Evolutionary conservation across 2,888 invertebrate genomes (phyloP).

Genomic region (Eupithecia centaureata): DNA sequence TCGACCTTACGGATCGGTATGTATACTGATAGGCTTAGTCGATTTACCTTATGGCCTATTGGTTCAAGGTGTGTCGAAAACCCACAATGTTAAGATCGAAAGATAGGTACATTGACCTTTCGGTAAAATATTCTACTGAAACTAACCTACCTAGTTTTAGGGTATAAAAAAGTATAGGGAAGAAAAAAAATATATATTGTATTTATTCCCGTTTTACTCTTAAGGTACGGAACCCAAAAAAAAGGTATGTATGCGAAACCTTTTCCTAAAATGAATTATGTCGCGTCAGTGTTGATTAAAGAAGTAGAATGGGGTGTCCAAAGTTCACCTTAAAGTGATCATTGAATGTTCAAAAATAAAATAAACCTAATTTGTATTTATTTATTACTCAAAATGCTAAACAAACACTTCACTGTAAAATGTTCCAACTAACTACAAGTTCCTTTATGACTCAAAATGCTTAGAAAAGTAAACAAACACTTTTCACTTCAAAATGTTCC

Average conservation of each 20-base stretch:
- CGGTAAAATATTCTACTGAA: neutral
- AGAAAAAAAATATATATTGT: too few relatives aligned
- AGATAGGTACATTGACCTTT: neutral
- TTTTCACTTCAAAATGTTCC: neutral
- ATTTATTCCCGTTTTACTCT: too few relatives aligned
- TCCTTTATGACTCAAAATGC: neutral
- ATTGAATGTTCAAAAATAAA: neutral
- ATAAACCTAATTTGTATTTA: neutral
- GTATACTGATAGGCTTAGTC: slow-evolving; percentile 1
- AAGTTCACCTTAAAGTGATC: neutral
- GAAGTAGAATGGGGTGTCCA: neutral
- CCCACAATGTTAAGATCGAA: neutral
- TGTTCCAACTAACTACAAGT: neutral
- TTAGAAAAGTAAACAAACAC: neutral
- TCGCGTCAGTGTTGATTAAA: too few relatives aligned
- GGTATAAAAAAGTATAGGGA: too few relatives aligned
- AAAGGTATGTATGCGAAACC: neutral
- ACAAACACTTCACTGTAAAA: neutral
- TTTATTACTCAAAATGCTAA: neutral
- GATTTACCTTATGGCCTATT: slow-evolving; percentile 7
- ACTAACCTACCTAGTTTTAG: neutral
- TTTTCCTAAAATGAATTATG: neutral
- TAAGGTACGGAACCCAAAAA: too few relatives aligned
- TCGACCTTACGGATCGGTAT: neutral
- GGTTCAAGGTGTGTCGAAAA: slow-evolving; percentile 5